phyloP scores from a whole-genome alignment of 2,797 vertebrate species.

The Zalophus californianus region DNA sequence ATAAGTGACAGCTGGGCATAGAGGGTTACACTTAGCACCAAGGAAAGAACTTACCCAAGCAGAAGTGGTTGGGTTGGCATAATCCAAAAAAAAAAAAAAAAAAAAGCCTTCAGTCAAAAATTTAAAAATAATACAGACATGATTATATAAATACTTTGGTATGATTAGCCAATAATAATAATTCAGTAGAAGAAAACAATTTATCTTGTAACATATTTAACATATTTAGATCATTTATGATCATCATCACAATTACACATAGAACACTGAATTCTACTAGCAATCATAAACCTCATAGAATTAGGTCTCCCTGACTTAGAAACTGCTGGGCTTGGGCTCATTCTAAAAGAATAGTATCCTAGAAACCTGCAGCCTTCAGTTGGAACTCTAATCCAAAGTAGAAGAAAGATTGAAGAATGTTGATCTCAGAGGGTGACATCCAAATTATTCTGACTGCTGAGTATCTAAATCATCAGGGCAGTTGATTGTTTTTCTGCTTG shows the following conservation, averaged over 20 bases:
- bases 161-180: neutral
- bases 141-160: neutral
- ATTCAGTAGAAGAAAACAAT: neutral
- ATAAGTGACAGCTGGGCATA: slow-evolving; percentile 85
- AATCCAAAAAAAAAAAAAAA: neutral
- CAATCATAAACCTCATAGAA: neutral
- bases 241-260: neutral
- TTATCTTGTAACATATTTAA: neutral
- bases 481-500: neutral
- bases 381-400: neutral
- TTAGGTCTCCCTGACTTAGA: neutral
- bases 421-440: neutral
- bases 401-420: neutral
- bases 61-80: neutral
- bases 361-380: neutral
- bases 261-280: neutral
- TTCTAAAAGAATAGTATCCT: neutral
- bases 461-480: neutral
- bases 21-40: slow-evolving; percentile 70
- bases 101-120: neutral
- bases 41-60: slow-evolving; percentile 73
- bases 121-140: neutral
- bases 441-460: neutral
- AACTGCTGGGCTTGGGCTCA: neutral
- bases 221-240: neutral